Evolutionary conservation across 1,140 invertebrate species (phyloP), one percentile per base, ranked within the genome.

Genomic region (Zaprionus gabonicus): DNA sequence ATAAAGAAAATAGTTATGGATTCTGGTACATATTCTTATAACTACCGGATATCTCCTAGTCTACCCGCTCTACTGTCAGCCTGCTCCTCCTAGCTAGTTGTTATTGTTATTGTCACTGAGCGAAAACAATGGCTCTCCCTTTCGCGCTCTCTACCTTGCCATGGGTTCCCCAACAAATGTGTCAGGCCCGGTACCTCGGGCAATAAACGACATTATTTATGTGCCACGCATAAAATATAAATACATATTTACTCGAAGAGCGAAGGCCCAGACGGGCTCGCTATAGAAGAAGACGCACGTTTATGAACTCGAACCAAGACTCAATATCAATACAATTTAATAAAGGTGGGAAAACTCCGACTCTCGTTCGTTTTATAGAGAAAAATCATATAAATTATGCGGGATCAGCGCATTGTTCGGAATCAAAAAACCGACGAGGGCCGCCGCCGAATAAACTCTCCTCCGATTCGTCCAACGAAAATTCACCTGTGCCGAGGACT

Each of bases 341-440:
- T 85, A 90, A 90, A 87, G 84, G 84, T 87, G 84, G 86, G 86
- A 90, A 90, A 88, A 90, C 25, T 60, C 41, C 41, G 46, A 34
- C 20, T 51, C 46, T 49, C 9, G 46, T 79, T 46, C 67, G 76
- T 81, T 87, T 81, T 88, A 87, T 79, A 76, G 78, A 25, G 79
- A 88, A 88, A 88, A 88, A 82, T 85, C 81, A 85, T 90, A 90
- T 90, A 90, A 90, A 90, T 90, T 90, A 90, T 90, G 85, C 85
- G 85, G 85, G 85, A 90, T 90, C 85, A 90, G 49, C 56, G 65
- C 68, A 90, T 90, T 90, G 85, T 90, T 85, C 65, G 71, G 41
- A 77, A 77, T 77, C 65, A 70, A 70, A 69, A 68, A 68, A 73
- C 71, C 69, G 49, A 44, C 69, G 51, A 62, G 55, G 23, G 57